Conservation (phyloP, 1,140 invertebrate species). For the Physella acuta region DNA sequence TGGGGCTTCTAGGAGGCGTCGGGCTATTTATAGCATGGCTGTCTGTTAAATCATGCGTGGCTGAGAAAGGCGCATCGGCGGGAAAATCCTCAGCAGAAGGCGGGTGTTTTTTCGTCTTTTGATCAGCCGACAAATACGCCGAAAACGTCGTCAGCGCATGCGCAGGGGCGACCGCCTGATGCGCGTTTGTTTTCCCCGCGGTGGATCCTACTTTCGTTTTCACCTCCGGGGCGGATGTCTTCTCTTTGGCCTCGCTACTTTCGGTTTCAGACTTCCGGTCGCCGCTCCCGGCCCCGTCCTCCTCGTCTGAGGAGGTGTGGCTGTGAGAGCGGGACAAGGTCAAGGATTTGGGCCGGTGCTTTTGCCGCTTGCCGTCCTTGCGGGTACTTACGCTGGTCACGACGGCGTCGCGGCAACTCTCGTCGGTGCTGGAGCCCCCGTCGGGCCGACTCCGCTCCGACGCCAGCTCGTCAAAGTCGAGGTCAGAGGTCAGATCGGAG, state of each 20-base stretch:
- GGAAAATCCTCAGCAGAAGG: neutral
- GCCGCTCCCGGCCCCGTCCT: conserved; percentile 24
- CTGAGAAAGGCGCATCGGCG: conserved; percentile 8
- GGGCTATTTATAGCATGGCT: conserved; percentile 40
- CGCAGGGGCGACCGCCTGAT: too few species aligned
- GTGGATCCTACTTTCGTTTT: neutral
- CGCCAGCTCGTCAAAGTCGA: conserved; percentile 33
- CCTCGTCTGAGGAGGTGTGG: conserved; percentile 52
- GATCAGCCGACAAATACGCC: neutral
- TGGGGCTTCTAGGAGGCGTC: conserved; percentile 49
- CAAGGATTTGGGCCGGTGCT: conserved; percentile 50
- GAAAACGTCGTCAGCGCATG: neutral
- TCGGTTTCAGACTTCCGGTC: neutral
- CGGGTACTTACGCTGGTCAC: conserved; percentile 1
- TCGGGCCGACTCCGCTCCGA: conserved; percentile 59
- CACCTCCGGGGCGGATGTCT: neutral
- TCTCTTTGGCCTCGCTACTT: neutral
- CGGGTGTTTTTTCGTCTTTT: neutral
- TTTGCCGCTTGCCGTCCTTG: conserved; percentile 28
- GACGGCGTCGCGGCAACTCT: conserved; percentile 29
- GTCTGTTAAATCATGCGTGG: conserved; percentile 6
- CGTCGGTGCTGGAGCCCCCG: conserved; percentile 35
- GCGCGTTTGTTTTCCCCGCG: neutral
- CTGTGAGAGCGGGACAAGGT: conserved; percentile 49
- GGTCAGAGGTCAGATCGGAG: conserved; percentile 34